phyloP scores from a whole-genome alignment of 2,888 invertebrate genomes.

The Diarsia brunnea region DNA sequence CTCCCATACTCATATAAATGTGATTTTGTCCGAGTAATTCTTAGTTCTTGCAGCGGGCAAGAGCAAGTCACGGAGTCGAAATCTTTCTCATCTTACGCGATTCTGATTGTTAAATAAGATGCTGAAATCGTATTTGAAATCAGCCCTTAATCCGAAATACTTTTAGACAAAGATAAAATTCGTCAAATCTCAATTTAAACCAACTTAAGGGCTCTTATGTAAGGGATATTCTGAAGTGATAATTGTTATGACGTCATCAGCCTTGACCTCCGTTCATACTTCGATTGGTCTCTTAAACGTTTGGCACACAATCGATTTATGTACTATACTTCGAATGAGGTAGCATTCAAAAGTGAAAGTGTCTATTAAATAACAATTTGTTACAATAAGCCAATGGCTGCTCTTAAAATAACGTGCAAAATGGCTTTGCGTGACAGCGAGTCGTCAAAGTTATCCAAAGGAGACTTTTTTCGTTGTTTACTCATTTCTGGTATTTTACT shows the following conservation, averaged over 20 bases:
- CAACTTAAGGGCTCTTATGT: slow-evolving; percentile 35
- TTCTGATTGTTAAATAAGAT: not conserved
- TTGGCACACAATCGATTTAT: slow-evolving; percentile 33
- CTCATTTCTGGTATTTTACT: slow-evolving; percentile 17
- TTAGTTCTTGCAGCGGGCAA: no score
- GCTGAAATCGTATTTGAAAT: not conserved
- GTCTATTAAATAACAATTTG: slow-evolving; percentile 29
- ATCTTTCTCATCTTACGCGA: not conserved
- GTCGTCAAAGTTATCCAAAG: slow-evolving; percentile 20
- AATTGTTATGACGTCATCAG: slow-evolving; percentile 47
- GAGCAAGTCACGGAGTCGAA: no score
- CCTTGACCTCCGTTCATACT: slow-evolving; percentile 50
- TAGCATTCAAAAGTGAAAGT: slow-evolving; percentile 49
- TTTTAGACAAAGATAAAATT: not conserved
- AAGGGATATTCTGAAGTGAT: slow-evolving; percentile 25
- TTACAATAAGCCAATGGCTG: slow-evolving; percentile 11
- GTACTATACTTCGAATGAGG: slow-evolving; percentile 17
- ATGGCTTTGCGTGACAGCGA: slow-evolving; percentile 16
- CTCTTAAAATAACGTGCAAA: slow-evolving; percentile 35
- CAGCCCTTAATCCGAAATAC: not conserved
- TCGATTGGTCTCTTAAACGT: slow-evolving; percentile 51
- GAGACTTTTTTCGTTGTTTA: slow-evolving; percentile 32
- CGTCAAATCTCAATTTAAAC: slow-evolving; percentile 1
- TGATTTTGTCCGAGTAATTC: no score
- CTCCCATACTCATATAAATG: not conserved